These are phyloP conservation scores for Barnardius zonarius DNA, from an alignment of 2,113 vertebrate genomes.

Conservation along the genomic window DNA sequence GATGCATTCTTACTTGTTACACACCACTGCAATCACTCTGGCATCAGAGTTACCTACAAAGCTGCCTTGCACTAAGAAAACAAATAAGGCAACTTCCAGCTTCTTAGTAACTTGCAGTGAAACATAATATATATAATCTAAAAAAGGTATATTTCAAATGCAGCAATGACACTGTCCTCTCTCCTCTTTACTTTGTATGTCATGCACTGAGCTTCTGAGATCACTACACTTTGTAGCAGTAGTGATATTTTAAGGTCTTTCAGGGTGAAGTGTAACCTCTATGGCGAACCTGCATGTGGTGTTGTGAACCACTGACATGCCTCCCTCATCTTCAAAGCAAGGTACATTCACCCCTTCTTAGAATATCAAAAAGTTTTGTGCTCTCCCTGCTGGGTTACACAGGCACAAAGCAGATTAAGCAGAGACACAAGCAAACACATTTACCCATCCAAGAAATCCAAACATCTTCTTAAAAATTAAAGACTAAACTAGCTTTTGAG, in stretches of 20 bases:
- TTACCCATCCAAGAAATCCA: background rate
- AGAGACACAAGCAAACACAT: background rate
- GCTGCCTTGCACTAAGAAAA: background rate
- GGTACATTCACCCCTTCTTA: background rate
- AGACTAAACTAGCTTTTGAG: background rate
- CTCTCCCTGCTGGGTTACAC: background rate
- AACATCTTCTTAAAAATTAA: slow-evolving; percentile 24
- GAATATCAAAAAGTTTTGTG: background rate
- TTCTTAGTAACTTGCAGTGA: background rate
- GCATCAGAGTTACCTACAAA: background rate
- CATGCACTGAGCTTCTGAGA: background rate
- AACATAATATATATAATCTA: background rate
- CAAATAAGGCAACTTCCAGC: background rate
- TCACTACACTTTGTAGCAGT: background rate
- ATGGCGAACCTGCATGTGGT: background rate
- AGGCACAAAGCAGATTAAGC: background rate
- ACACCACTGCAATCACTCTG: background rate
- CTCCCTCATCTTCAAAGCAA: background rate
- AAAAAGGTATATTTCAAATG: background rate
- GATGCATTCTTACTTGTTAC: background rate
- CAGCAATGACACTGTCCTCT: background rate
- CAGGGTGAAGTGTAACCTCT: background rate
- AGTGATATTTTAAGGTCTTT: background rate
- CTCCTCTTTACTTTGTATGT: background rate
- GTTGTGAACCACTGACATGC: background rate